A percentile compares a stretch with the other conserved stretches of the same genome.
phyloP scores from a whole-genome alignment of 1,140 invertebrate genomes.

The Elysia chlorotica region DNA sequence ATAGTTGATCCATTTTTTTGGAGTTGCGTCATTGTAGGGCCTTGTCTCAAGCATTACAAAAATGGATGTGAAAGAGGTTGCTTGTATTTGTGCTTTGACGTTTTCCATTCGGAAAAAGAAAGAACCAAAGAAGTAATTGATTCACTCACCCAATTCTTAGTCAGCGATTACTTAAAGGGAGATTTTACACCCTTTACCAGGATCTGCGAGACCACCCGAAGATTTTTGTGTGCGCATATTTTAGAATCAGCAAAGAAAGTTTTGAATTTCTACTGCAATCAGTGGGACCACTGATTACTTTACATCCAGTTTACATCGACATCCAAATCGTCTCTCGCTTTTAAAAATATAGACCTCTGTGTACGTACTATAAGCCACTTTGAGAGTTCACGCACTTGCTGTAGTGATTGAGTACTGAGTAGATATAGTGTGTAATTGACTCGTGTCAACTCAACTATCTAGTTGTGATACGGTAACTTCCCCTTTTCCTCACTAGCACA shows the following conservation, averaged over 20 bases:
- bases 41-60: not conserved
- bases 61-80: not conserved
- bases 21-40: not conserved
- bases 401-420: not conserved
- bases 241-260: not conserved
- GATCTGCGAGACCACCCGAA: no score
- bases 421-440: no score
- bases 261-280: not conserved
- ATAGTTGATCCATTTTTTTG: not conserved
- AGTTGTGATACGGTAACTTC: not conserved
- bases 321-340: not conserved
- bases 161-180: no score
- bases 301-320: not conserved
- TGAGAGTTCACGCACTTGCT: not conserved
- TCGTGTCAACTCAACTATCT: not conserved
- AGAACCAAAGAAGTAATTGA: no score
- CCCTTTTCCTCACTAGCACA: not conserved
- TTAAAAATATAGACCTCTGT: not conserved
- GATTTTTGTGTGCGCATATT: not conserved
- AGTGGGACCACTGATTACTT: not conserved
- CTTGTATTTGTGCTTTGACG: not conserved
- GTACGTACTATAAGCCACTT: no score
- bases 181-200: no score
- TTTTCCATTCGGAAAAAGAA: no score
- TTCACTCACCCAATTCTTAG: no score